Base-by-base conservation (phyloP, 2,797 vertebrate species). In the Sebastes cheni region DNA sequence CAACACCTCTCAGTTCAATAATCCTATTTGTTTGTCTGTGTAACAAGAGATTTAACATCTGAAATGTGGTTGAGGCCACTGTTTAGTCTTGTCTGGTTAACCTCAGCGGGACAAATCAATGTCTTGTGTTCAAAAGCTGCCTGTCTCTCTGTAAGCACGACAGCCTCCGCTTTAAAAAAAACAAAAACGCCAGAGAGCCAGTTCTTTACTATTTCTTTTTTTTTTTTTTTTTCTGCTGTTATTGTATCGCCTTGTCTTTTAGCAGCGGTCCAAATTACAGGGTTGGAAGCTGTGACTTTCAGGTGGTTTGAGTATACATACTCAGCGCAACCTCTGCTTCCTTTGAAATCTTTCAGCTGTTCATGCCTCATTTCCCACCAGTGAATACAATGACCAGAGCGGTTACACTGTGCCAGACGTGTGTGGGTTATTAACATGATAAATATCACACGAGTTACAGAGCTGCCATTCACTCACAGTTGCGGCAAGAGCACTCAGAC, bases 351-450 rank as follows among this genome's bases (percentile, higher is more conserved):
- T 79, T 80, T 88, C 80, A 86, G 83, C 86, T 77, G 76, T 73
- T 88, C 89, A 91, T 72, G 89, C 88, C 75, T 91, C 87, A 91
- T 91, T 94, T 91, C 90, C 87, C 73, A 23, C 69, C 79, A 75
- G 62, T 68, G 73, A 87, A 59, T 72, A 78, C 75, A 87, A 55
- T 76, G 80, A 79, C 85, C 86, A 71, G 80, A 81, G 84, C 36
- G n/a, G 75, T 59, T 77, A 10, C 67, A 36, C 77, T 9, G 64
- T 81, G 85, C 87, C 89, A 89, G 84, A 88, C 88, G 82, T 86
- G 90, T 91, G 87, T 52, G 77, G 74, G 83, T 89, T 82, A 89
- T 90, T 90, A 91, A 77, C 86, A 77, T 80, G 81, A 88, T 86
- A 81, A 86, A 90, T 89, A 83, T 91, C 86, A 69, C 77, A 68